Base-by-base conservation (phyloP, 2,797 vertebrate genomes). In the Argyrosomus regius region DNA sequence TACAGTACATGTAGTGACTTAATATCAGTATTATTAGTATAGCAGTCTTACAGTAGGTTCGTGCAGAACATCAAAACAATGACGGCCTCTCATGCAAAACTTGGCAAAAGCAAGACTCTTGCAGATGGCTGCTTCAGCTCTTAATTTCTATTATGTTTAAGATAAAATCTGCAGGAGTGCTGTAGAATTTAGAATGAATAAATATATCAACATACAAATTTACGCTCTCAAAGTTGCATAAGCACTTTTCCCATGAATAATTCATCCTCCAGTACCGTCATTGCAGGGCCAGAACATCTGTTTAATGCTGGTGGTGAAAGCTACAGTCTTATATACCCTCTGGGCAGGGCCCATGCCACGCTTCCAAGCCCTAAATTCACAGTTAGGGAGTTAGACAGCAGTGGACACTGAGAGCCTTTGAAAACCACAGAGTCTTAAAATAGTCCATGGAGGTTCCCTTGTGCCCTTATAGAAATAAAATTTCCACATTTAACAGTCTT, bases 291-390 rank as follows among this genome's bases (percentile, higher is more conserved):
- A 88, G 82, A 91, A 93, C 91, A 91, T 94, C 91, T 93, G 90
- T 88, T 87, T 79, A 77, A 85, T 46, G 60, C 74, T 83, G 81
- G 80, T 81, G 82, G 87, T 82, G 81, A 89, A 80, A 58, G 84
- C 80, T 90, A 82, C 82, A 91, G 91, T 71, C 79, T 81, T 81
- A 85, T 84, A 88, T 85, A 88, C 84, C 83, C 88, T 87, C 83
- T 83, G 86, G 88, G 88, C 90, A 83, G 83, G 80, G 87, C 87
- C 53, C 74, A 71, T 84, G 89, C 88, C 90, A 84, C 65, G 75
- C 89, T 92, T 89, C 88, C 87, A 89, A 88, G 80, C 86, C 87
- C 82, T 85, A 91, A 91, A 91, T 93, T 93, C 89, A 93, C 92
- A 93, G 89, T 90, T 81, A 63, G 80, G 72, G 77, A 91, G 86